These are phyloP conservation scores for Anagrus nilaparvatae DNA, from an alignment of 1,140 invertebrate genomes.

Conservation along the genomic window DNA sequence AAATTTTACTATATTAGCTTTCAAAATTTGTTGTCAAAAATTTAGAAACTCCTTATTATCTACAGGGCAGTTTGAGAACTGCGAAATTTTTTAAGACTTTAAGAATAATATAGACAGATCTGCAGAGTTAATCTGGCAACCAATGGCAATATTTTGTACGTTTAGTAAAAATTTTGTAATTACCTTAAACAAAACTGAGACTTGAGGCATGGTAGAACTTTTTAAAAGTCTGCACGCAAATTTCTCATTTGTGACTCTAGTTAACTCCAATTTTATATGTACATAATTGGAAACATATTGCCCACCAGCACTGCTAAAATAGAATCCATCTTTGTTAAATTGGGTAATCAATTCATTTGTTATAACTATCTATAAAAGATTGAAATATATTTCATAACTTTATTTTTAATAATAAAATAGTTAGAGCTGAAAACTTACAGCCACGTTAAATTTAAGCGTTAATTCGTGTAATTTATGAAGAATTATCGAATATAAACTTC, in stretches of 20 bases:
- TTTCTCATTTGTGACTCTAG: slow-evolving; percentile 19
- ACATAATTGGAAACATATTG: slow-evolving; percentile 25
- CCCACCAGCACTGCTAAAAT: slow-evolving; percentile 26
- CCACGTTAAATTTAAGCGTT: slow-evolving; percentile 17
- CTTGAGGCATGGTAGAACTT: slow-evolving; percentile 21
- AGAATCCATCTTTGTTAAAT: slow-evolving; percentile 20
- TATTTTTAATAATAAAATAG: no score
- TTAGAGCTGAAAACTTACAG: slow-evolving; percentile 19
- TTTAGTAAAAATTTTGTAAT: no score
- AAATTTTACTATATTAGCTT: no score
- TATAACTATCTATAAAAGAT: slow-evolving; percentile 23
- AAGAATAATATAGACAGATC: no score
- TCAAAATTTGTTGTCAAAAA: no score
- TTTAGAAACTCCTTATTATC: no score
- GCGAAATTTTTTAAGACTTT: no score
- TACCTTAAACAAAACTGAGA: slow-evolving; percentile 25
- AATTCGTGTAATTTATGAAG: slow-evolving; percentile 24
- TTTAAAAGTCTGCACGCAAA: slow-evolving; percentile 28
- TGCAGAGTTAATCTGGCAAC: no score
- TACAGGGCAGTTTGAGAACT: no score
- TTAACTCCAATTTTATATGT: slow-evolving; percentile 22
- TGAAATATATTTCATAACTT: no score
- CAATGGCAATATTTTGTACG: no score
- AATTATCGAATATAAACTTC: slow-evolving; percentile 25
- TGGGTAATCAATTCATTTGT: slow-evolving; percentile 28